Evolutionary conservation across 2,113 vertebrate species (phyloP).

Genomic region (Rousettus leschenaultii): DNA sequence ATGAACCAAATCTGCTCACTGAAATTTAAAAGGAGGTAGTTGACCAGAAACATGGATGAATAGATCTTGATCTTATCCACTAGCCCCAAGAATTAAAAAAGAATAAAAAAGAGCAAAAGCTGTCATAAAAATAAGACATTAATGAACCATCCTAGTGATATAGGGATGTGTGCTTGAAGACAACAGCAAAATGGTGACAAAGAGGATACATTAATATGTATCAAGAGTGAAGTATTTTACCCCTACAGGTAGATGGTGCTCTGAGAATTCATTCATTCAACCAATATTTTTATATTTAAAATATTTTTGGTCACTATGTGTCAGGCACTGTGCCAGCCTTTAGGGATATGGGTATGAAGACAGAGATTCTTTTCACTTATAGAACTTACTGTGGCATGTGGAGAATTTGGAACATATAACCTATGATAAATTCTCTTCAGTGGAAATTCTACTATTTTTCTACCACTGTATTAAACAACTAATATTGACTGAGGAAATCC

Average conservation of each 20-base stretch:
- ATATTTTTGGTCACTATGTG: background rate
- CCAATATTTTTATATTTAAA: background rate
- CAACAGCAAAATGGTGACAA: background rate
- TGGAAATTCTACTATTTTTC: background rate
- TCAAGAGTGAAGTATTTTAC: background rate
- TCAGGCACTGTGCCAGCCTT: background rate
- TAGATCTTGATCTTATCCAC: background rate
- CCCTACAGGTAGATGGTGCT: rapidly evolving
- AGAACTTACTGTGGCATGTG: background rate
- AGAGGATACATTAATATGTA: background rate
- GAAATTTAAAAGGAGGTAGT: background rate
- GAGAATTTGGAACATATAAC: background rate
- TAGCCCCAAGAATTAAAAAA: background rate
- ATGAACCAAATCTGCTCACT: background rate
- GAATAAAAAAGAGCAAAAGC: background rate
- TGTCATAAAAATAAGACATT: background rate
- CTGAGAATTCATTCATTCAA: background rate
- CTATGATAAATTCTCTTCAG: background rate
- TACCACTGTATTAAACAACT: background rate
- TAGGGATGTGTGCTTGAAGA: background rate
- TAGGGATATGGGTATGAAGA: background rate
- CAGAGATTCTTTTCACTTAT: background rate
- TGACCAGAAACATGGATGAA: background rate
- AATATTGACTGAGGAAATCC: background rate
- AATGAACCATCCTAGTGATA: too few relatives aligned